Conservation (phyloP, 1,140 invertebrate species). For the Tetramorium alpestre region DNA sequence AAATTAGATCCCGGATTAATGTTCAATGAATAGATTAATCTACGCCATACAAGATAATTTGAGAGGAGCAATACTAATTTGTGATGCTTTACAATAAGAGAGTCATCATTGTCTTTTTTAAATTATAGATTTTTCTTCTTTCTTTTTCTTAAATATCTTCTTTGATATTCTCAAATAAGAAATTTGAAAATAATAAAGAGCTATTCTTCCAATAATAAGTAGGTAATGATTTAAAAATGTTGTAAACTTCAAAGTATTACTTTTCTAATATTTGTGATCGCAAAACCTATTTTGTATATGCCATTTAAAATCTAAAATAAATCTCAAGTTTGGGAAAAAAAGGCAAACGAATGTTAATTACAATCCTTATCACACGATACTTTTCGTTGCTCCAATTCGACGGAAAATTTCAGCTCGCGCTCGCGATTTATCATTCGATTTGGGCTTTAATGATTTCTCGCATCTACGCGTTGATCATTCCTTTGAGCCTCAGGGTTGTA, state of each 20-base stretch:
- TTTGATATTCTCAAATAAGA: not conserved
- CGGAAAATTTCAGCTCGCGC: not conserved
- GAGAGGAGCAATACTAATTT: not conserved
- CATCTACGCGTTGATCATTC: not conserved
- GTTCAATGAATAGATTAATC: conserved; percentile 1
- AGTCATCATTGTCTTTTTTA: not conserved
- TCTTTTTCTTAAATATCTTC: not conserved
- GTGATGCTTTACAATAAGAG: not conserved
- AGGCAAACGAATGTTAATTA: not conserved
- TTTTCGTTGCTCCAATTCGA: not conserved
- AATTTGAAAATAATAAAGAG: not conserved
- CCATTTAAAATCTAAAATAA: not conserved
- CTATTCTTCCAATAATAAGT: not conserved
- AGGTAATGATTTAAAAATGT: not conserved
- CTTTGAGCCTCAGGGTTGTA: not conserved
- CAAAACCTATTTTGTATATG: not conserved
- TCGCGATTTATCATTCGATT: not conserved
- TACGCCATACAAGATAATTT: not conserved
- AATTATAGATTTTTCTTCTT: not conserved
- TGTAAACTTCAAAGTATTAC: not conserved
- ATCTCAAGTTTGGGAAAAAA: not conserved
- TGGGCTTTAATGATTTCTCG: not conserved
- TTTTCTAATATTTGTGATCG: not conserved
- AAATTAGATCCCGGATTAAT: conserved; percentile 20
- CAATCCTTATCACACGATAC: not conserved